Conservation (phyloP, 2,113 vertebrate genomes). For the Sardina pilchardus region DNA sequence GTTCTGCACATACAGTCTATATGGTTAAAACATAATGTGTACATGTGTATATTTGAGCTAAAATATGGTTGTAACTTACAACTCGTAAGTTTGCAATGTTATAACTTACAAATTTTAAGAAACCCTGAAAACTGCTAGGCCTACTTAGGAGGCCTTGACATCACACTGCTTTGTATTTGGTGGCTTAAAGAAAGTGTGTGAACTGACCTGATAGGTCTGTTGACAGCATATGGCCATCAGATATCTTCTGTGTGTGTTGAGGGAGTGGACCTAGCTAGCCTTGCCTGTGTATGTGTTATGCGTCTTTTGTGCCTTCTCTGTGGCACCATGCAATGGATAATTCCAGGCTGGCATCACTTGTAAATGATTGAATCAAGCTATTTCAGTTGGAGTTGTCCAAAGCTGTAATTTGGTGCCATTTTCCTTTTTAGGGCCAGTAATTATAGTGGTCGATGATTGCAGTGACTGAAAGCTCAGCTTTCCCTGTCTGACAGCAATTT, state of each 20-base stretch:
- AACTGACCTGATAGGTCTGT: no score
- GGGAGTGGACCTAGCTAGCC: conserved; percentile 19
- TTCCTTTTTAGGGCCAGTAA: conserved; percentile 61
- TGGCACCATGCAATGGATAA: conserved; percentile 17
- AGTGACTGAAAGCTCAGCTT: not conserved
- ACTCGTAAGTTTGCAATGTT: no score
- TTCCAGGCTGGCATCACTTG: conserved; percentile 59
- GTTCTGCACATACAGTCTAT: no score
- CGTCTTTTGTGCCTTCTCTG: conserved; percentile 39
- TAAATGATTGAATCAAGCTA: conserved; percentile 69
- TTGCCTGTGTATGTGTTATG: conserved; percentile 52
- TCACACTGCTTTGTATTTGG: not conserved
- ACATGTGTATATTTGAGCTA: no score
- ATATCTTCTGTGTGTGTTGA: not conserved
- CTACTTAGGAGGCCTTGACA: no score
- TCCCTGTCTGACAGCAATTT: not conserved
- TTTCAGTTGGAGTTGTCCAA: conserved; percentile 58
- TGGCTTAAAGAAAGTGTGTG: not conserved
- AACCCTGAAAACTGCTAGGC: no score
- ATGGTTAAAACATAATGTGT: no score
- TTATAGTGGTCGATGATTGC: conserved; percentile 62
- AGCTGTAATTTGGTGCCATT: conserved; percentile 66
- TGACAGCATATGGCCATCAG: not conserved
- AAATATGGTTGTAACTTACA: no score
- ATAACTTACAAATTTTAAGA: no score